Base-by-base conservation (phyloP, 1,140 invertebrate species). In the Aethina tumida region DNA sequence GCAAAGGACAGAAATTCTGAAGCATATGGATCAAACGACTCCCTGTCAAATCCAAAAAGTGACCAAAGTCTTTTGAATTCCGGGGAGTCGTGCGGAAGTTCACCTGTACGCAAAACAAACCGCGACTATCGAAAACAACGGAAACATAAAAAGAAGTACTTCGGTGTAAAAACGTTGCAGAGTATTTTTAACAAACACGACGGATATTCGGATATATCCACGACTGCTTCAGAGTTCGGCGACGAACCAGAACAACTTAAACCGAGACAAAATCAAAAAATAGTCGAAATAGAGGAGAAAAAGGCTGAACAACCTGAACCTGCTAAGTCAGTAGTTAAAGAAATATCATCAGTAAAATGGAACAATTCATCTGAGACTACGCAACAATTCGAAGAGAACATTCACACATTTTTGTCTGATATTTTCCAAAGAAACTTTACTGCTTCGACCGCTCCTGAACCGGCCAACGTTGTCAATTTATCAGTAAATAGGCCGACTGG, bases 111-210 rank as follows among this genome's bases (percentile, higher is more conserved):
- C 32, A 57, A 59, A 39, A 12, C 25, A 1, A 49, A 48, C 22
- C 34, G 50, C 7, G 56, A 57, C 19, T 59, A 59, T 34, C 59
- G 58, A 31, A 60, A 60, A 41, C 46, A 57, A 21, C 55, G 53
- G 27, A 58, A 59, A 38, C 46, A 52, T 34, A 58, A 58, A 30
- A 62, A 62, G 30, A 62, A 60, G 36, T 58, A 61, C 36, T 59
- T 63, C 39, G 62, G 62, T 6, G 60, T 65, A 2, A 65, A 64
- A 55, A 65, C 63, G 1, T 41, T 65, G 13, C 63, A 65, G 35
- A 62, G 60, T 32, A 64, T 64, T 38, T 65, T 65, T 38, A 60
- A 53, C 39, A 59, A 58, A 36, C 51, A 56, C 33, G 54, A 57
- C 29, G 59, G 54, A 5, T 63, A 63, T 47, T 61, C 58, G 7